Evolutionary conservation across 2,888 invertebrate species (phyloP).

Genomic region (Apomyelois bistriatella): DNA sequence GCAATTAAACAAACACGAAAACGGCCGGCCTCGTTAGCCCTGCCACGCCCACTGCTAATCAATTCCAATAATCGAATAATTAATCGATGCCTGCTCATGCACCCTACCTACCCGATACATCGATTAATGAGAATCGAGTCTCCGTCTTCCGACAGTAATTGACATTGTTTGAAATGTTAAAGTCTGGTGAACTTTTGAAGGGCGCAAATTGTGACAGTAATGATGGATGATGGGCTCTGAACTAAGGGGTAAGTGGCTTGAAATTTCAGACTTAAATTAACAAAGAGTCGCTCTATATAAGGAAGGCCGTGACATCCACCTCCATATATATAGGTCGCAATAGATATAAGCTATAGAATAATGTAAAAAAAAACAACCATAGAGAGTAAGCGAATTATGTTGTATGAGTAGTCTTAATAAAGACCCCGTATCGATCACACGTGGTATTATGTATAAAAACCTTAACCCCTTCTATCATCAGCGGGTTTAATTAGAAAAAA

Average conservation of each 20-base stretch:
- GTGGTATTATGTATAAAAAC: too few species aligned
- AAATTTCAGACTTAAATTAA: not conserved
- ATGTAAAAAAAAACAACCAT: too few species aligned
- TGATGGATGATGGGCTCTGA: not conserved
- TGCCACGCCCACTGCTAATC: conserved; percentile 61
- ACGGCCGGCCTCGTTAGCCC: conserved; percentile 56
- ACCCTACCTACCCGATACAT: conserved; percentile 22
- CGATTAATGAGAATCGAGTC: conserved; percentile 26
- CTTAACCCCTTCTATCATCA: too few species aligned
- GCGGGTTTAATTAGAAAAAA: too few species aligned
- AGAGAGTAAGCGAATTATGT: too few species aligned
- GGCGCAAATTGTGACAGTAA: not conserved
- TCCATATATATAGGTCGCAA: too few species aligned
- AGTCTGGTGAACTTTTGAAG: conserved; percentile 1
- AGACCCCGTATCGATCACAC: too few species aligned
- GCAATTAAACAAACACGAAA: conserved; percentile 70
- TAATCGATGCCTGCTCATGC: conserved; percentile 45
- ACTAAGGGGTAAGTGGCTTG: not conserved
- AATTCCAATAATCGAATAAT: conserved; percentile 66
- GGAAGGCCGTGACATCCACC: too few species aligned
- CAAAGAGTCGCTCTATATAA: too few species aligned
- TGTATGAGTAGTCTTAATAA: too few species aligned
- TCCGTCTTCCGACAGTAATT: conserved; percentile 22
- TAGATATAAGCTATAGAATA: too few species aligned
- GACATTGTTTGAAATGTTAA: conserved; percentile 4